These are phyloP conservation scores for Drosophila prosaltans DNA, from an alignment of 1,140 invertebrate species.

Conservation along the genomic window DNA sequence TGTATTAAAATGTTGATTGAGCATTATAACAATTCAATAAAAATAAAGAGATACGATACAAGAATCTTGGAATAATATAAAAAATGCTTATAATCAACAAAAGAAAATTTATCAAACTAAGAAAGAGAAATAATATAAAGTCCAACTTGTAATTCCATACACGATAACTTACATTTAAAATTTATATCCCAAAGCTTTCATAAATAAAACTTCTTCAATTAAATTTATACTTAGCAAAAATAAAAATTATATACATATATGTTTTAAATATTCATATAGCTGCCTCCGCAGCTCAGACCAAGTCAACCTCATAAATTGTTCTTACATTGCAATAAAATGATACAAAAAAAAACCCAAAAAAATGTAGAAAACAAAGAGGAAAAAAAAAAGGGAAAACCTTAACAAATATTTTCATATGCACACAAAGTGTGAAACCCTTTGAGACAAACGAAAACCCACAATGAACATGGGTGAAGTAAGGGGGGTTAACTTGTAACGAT, in stretches of 20 bases:
- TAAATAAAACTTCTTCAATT: not conserved
- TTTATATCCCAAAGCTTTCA: slow-evolving; percentile 8
- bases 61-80: too few species aligned
- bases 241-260: slow-evolving; percentile 54
- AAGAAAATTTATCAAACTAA: too few species aligned
- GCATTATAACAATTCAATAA: too few species aligned
- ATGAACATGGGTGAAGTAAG: not conserved
- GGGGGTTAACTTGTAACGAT: not conserved
- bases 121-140: too few species aligned
- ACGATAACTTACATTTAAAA: not conserved
- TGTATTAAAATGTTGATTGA: too few species aligned
- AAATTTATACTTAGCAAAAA: slow-evolving; percentile 15
- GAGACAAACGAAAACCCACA: slow-evolving; percentile 48
- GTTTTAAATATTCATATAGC: slow-evolving; percentile 62
- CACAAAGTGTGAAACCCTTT: slow-evolving; percentile 71
- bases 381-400: slow-evolving; percentile 38
- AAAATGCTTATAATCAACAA: too few species aligned
- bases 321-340: slow-evolving; percentile 31
- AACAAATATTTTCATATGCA: slow-evolving; percentile 73
- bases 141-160: too few species aligned
- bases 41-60: too few species aligned
- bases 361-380: slow-evolving; percentile 13
- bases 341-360: not conserved
- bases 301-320: slow-evolving; percentile 42
- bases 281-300: slow-evolving; percentile 23